Evolutionary conservation across 2,797 vertebrate species (phyloP).

Genomic region (Hapalemur alaotrensis): DNA sequence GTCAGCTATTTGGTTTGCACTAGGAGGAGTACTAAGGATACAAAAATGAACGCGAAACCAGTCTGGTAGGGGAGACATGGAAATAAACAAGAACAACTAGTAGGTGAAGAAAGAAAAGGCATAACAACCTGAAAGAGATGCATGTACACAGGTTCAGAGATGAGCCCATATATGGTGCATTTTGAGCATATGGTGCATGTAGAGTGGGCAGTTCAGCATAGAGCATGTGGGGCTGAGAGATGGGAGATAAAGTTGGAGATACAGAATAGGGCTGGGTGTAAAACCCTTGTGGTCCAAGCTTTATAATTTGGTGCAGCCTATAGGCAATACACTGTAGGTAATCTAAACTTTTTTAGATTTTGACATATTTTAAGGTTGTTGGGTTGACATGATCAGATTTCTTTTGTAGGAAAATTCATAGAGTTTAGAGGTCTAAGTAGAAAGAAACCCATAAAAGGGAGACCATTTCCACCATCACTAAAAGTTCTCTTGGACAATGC

Average conservation of each 20-base stretch:
- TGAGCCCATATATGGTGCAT: neutral
- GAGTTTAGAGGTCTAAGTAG: neutral
- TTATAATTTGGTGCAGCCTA: neutral
- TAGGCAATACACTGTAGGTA: neutral
- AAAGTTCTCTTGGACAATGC: neutral
- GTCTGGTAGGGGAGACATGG: neutral
- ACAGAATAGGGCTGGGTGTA: neutral
- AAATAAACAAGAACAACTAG: neutral
- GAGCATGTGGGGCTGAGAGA: neutral
- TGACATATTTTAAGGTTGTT: neutral
- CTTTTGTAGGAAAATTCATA: conserved; percentile 2
- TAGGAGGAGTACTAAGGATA: neutral
- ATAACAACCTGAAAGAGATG: neutral
- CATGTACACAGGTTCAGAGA: neutral
- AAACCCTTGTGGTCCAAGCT: neutral
- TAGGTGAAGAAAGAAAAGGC: neutral
- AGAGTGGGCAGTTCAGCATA: neutral
- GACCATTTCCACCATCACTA: neutral
- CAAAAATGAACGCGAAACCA: neutral
- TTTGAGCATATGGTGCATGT: neutral
- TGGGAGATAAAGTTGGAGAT: neutral
- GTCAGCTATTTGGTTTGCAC: neutral
- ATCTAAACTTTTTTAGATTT: neutral
- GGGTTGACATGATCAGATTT: neutral
- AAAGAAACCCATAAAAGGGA: neutral